These are phyloP conservation scores for Patella pellucida DNA, from an alignment of 2,888 invertebrate genomes.

Conservation along the genomic window DNA sequence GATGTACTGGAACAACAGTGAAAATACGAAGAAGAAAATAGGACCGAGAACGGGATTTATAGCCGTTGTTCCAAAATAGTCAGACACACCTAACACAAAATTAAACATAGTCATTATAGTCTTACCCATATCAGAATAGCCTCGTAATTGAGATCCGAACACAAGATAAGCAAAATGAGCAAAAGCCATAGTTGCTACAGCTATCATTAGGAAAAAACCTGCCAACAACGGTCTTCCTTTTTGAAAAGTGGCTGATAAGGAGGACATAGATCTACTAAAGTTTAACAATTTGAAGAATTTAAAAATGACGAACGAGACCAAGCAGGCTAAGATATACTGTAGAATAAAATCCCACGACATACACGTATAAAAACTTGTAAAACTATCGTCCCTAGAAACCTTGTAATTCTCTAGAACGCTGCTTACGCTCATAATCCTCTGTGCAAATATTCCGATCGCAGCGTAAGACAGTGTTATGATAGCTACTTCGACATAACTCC, in stretches of 20 bases:
- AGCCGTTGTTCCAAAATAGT: constrained; percentile 37
- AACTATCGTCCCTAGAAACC: constrained; percentile 26
- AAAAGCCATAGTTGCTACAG: constrained; percentile 42
- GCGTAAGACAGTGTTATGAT: constrained; percentile 42
- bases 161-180: constrained; percentile 36
- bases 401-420: constrained; percentile 37
- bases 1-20: constrained; percentile 38
- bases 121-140: constrained; percentile 33
- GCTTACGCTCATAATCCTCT: constrained; percentile 39
- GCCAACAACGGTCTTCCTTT: constrained; percentile 29
- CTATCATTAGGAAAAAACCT: constrained; percentile 35
- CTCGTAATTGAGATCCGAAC: constrained; percentile 40
- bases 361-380: constrained; percentile 50
- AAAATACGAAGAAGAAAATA: constrained; percentile 42
- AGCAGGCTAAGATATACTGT: constrained; percentile 43
- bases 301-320: constrained; percentile 44
- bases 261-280: constrained; percentile 45
- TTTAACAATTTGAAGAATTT: constrained; percentile 48
- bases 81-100: constrained; percentile 45
- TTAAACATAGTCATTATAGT: constrained; percentile 41
- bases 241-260: constrained; percentile 40
- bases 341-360: constrained; percentile 45
- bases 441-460: constrained; percentile 45
- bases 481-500: constrained; percentile 47
- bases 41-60: constrained; percentile 43